Evolutionary conservation across 1,140 invertebrate species (phyloP), one percentile per base, ranked within the genome.

Genomic region (Augochlora pura): DNA sequence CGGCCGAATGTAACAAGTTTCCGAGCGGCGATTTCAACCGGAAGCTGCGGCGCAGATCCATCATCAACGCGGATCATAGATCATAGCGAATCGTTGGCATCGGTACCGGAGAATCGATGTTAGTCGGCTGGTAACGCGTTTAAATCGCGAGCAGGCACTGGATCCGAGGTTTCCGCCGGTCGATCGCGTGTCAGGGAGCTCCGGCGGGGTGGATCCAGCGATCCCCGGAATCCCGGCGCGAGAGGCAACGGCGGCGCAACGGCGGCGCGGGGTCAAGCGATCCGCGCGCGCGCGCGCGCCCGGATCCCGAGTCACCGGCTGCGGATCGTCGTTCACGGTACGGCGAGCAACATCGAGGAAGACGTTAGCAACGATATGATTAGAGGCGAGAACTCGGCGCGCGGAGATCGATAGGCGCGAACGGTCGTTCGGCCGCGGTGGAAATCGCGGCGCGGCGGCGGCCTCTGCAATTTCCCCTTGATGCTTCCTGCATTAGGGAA

Each of bases 341-440:
- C 54, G 63, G 27, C 67, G 70, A 73, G 52, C 76, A 78, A 69
- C 76, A 64, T 57, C 68, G 68, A 77, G 73, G 64, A 57, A 82
- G 70, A 69, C 76, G 70, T 82, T 82, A 73, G 38, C 57, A 27
- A 59, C 49, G 67, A 78, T 78, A 78, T 57, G 80, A 82, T 82
- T 83, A 81, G 63, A 75, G 54, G 66, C 73, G 64, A 80, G 57
- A 46, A 74, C 52, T n/a, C 67, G 6, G 18, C n/a, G 52, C 32
- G 0, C 25, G 38, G 52, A 18, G 74, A 79, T 74, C 67, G 73
- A 83, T 68, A 46, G 69, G 21, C 52, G 12, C 18, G 59, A 64
- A 72, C 16, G 46, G 64, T 78, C 72, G 72, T n/a, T n/a, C n/a
- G n/a, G n/a, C 76, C 60, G 57, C 38, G 69, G 69, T 78, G 69